Percentiles rank a stretch among this genome's conserved stretches.
Conservation (phyloP, 2,113 vertebrate species). For the Cyprinodon tularosa region DNA sequence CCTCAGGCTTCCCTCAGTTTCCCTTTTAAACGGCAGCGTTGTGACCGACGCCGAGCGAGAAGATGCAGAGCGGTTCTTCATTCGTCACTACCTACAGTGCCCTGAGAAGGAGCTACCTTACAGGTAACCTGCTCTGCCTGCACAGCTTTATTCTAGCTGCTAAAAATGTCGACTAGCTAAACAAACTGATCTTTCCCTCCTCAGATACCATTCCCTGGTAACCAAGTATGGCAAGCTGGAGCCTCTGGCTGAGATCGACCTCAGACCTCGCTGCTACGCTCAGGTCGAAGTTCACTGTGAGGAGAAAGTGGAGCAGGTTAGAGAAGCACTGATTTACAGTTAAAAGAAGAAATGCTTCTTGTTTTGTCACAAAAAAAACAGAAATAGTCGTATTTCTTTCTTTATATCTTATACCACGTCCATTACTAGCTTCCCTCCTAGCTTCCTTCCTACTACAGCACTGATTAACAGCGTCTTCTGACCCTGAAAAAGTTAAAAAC, state of each 20-base stretch:
- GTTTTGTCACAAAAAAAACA: too few species aligned
- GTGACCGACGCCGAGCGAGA: constrained; percentile 90
- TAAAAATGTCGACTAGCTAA: neutral
- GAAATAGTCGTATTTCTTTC: too few species aligned
- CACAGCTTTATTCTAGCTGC: neutral
- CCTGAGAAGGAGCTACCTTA: constrained; percentile 90
- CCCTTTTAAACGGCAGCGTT: constrained; percentile 91
- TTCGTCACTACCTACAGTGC: constrained; percentile 89
- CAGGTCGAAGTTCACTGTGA: constrained; percentile 95
- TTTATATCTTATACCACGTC: too few species aligned
- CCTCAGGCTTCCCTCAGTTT: constrained; percentile 88
- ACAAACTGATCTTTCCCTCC: constrained; percentile 1
- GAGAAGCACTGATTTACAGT: constrained; percentile 3
- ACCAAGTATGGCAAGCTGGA: constrained; percentile 96
- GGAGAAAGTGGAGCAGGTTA: constrained; percentile 90
- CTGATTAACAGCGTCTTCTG: too few species aligned
- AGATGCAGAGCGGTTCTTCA: constrained; percentile 96
- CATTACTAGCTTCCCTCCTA: too few species aligned
- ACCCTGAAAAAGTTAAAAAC: too few species aligned
- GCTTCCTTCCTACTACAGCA: too few species aligned
- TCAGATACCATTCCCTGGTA: constrained; percentile 92
- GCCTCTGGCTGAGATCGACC: constrained; percentile 92
- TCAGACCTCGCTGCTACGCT: constrained; percentile 89
- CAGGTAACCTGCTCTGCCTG: constrained; percentile 75
- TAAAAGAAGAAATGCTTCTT: too few species aligned